These are phyloP conservation scores for Diadophis punctatus DNA, from an alignment of 2,113 vertebrate genomes.

Conservation along the genomic window DNA sequence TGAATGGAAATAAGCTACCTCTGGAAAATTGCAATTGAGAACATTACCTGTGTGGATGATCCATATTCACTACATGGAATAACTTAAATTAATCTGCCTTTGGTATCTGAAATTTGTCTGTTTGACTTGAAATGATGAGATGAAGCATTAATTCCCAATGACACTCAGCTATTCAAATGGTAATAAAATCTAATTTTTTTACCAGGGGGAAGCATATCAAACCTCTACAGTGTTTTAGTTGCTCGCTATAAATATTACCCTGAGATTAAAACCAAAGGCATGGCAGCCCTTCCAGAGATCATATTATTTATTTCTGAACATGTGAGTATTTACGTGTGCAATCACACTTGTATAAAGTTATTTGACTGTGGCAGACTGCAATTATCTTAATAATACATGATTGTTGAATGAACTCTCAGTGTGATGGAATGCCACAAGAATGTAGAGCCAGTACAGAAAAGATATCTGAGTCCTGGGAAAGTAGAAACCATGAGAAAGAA, in stretches of 20 bases:
- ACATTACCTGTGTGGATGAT: neutral
- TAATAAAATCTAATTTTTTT: neutral
- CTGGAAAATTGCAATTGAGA: neutral
- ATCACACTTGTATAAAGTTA: neutral
- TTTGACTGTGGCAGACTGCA: neutral
- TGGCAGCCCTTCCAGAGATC: conserved; percentile 57
- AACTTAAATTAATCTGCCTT: neutral
- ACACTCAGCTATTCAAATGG: neutral
- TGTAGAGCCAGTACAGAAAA: neutral
- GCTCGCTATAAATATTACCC: conserved; percentile 68
- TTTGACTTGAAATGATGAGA: neutral
- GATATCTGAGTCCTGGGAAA: neutral
- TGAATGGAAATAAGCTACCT: neutral
- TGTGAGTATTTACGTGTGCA: conserved; percentile 41
- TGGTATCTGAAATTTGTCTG: neutral
- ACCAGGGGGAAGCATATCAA: conserved; percentile 67
- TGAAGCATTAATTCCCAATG: neutral
- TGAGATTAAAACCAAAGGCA: conserved; percentile 69
- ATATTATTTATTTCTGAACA: conserved; percentile 73
- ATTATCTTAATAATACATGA: neutral
- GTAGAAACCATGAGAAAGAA: neutral
- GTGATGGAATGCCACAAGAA: neutral
- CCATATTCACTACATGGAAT: neutral
- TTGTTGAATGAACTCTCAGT: neutral
- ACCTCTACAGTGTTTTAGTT: conserved; percentile 69